Evolutionary conservation across 1,140 invertebrate genomes (phyloP).

Genomic region (Glomeris maerens): DNA sequence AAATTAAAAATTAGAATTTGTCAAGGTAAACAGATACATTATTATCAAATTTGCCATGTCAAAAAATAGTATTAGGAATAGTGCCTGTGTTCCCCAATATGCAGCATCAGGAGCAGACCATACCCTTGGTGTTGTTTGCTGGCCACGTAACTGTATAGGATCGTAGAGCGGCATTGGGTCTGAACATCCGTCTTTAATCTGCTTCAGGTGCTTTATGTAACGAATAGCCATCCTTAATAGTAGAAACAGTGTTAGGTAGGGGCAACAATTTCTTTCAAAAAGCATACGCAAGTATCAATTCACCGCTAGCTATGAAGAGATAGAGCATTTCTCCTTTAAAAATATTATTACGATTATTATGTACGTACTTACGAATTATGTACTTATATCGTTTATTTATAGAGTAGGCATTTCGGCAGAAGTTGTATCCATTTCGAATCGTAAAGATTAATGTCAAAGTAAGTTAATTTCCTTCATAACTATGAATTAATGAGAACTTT

Average conservation of each 20-base stretch:
- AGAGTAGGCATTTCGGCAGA: constrained; percentile 16
- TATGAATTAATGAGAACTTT: background rate
- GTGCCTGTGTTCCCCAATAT: constrained; percentile 10
- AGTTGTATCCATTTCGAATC: too few species aligned
- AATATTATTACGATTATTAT: too few species aligned
- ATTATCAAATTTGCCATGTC: too few species aligned
- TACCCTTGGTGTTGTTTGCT: constrained; percentile 12
- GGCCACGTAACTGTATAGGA: too few species aligned
- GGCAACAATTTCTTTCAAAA: background rate
- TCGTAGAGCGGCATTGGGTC: constrained; percentile 16
- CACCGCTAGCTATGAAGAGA: too few species aligned
- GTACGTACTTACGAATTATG: too few species aligned
- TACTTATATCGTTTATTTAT: constrained; percentile 6
- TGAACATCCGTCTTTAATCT: constrained; percentile 32
- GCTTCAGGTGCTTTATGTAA: constrained; percentile 61
- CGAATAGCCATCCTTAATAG: constrained; percentile 52
- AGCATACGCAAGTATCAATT: too few species aligned
- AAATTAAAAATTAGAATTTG: too few species aligned
- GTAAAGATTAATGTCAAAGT: constrained; percentile 15
- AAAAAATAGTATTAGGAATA: too few species aligned
- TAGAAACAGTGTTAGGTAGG: background rate
- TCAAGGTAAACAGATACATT: too few species aligned
- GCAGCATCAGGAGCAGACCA: background rate
- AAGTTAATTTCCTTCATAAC: background rate
- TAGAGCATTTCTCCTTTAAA: too few species aligned